These are phyloP conservation scores for Hirtodrosophila histrioides DNA, from an alignment of 2,888 invertebrate species.

Conservation along the genomic window DNA sequence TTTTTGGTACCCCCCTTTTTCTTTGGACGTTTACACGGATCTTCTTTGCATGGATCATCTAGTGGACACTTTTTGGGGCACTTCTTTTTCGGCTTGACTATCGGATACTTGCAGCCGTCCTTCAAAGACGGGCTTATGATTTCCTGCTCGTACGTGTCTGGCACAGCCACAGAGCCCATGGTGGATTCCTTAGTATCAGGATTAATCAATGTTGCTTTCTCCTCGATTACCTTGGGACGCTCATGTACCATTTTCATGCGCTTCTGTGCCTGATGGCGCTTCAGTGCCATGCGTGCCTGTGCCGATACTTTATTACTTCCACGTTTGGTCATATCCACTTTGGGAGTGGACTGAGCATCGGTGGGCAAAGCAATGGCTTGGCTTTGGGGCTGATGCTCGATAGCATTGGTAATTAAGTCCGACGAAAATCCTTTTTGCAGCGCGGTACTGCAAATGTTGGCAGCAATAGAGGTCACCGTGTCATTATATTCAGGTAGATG, in stretches of 20 bases:
- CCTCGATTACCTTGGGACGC: background rate
- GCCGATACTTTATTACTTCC: background rate
- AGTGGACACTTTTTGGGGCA: constrained; percentile 60
- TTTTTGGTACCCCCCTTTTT: constrained; percentile 17
- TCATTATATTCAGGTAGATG: constrained; percentile 72
- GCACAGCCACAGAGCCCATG: constrained; percentile 14
- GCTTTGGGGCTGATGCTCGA: background rate
- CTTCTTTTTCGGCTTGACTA: constrained; percentile 65
- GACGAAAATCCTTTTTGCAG: constrained; percentile 64
- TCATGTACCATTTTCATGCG: constrained; percentile 20
- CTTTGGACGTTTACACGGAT: constrained; percentile 43
- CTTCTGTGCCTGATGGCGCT: constrained; percentile 41
- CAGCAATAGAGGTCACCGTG: constrained; percentile 73
- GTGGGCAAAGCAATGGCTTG: background rate
- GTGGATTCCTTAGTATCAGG: background rate
- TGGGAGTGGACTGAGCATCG: background rate
- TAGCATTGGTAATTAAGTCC: constrained; percentile 6
- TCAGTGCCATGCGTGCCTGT: constrained; percentile 37
- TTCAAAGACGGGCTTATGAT: constrained; percentile 26
- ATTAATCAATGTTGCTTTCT: background rate
- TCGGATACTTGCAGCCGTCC: constrained; percentile 65
- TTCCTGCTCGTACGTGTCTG: background rate
- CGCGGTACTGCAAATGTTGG: constrained; percentile 76
- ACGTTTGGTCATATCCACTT: background rate
- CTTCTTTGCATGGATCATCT: constrained; percentile 62